Base-by-base conservation (phyloP, 2,797 vertebrate species). In the Falco rusticolus region DNA sequence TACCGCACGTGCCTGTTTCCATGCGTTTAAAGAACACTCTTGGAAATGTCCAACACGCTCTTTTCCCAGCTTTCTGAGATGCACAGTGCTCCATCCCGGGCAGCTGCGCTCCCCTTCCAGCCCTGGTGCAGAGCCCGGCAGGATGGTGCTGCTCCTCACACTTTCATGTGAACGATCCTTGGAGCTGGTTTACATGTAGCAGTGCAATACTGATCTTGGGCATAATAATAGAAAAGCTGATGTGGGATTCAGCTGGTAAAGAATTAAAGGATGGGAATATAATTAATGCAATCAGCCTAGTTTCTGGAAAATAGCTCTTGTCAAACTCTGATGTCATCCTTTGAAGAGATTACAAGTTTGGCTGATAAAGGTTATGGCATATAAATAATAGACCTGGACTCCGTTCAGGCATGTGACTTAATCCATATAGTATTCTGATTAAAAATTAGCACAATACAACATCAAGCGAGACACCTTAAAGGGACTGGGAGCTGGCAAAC, bases 261-360 rank as follows among this genome's bases (percentile, higher is more conserved):
- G 94, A 96, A 94, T 95, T 95, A 97, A 95, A 95, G 96, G 94
- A 95, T 94, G 86, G 80, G 81, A 94, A 96, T 92, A 90, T 94
- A 97, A 96, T 96, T 97, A 96, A 97, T 96, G 96, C 95, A 95
- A 87, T 96, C 91, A 95, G 93, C 93, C 94, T 89, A 68, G 74
- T 85, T 96, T 94, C 90, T 81, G 93, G 86, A 96, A 97, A 97
- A 95, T 94, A 96, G 95, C 88, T 94, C 94, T 95, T 96, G 96
- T 96, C 96, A 95, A 96, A 93, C 86, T 93, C 88, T 95, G 94
- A 96, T 97, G 95, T 95, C 94, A 95, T 96, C 88, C 95, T 95
- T 97, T 96, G 96, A 97, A 79, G 96, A 96, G 96, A 96, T 96
- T 96, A 97, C 96, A 96, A 95, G 93, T 96, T 96, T 75, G 90